Base-by-base conservation (phyloP, 2,888 invertebrate species). In the Mythimna ferrago region DNA sequence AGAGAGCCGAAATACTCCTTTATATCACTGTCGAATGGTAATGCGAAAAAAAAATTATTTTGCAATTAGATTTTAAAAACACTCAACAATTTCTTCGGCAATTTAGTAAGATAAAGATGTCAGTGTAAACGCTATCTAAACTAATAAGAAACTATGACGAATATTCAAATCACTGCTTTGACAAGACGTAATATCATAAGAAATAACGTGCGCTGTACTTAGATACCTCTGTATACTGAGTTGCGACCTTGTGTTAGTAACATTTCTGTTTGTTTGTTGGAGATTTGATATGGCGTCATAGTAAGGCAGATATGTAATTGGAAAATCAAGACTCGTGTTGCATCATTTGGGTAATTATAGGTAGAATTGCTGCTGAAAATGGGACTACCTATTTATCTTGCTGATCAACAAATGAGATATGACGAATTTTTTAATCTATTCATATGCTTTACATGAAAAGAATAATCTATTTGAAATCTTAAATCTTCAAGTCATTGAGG, bases 161-260 rank as follows among this genome's bases (percentile, higher is more conserved):
- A 80, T 75, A 70, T 68, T 63, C 53, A 75, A 83, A 83, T 80
- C 80, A 75, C 58, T 66, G 75, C 65, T 63, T 68, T 71, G 75
- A 80, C 60, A 68, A 57, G 19, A 56, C 44, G 48, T 35, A 19
- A n/a, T 26, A 66, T 70, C 41, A 65, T 41, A 67, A 67, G 48
- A 56, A 57, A 26, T 44, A 60, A 44, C 26, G 38, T 69, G 21
- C 60, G 61, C 54, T 56, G 26, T 54, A 48, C 48, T 64, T 38
- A 65, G 63, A 53, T 64, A 73, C 56, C 38, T 73, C 63, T 73
- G 41, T 78, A 51, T 57, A 19, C 32, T 68, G 58, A 65, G 60
- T 53, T 68, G 56, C 48, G 65, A 80, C 62, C 70, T 75, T 66
- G 70, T 71, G 16, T 62, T 35, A 63, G 32, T 62, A 56, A 67